Percentiles rank a stretch among this genome's conserved stretches.
phyloP scores from a whole-genome alignment of 2,797 vertebrate species.

The Rousettus madagascariensis region DNA sequence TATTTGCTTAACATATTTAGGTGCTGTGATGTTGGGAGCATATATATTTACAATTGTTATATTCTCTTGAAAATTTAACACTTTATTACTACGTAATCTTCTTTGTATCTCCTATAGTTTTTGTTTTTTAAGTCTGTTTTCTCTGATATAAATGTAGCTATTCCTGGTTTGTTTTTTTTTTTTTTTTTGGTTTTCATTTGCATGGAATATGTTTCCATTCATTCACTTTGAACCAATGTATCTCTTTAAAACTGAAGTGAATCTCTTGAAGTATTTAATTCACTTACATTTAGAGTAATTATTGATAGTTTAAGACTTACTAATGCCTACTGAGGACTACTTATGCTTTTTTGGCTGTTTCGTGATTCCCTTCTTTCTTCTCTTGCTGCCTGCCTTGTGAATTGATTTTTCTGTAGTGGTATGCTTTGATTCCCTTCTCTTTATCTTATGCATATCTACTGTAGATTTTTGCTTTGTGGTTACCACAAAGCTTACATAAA shows the following conservation, averaged over 20 bases:
- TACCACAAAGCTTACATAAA: not conserved
- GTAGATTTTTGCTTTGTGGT: not conserved
- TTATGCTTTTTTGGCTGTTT: not conserved
- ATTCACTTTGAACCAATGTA: not conserved
- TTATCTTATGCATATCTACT: not conserved
- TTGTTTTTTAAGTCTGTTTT: not conserved
- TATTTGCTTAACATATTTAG: not conserved
- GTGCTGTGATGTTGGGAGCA: not conserved
- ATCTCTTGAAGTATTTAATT: not conserved
- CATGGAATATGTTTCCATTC: not conserved
- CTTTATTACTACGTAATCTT: not conserved
- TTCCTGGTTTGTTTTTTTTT: not conserved
- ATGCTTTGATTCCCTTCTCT: not conserved
- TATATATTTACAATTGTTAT: not conserved
- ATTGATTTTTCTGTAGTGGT: not conserved
- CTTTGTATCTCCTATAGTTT: not conserved
- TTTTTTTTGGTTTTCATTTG: not conserved
- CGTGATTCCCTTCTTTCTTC: not conserved
- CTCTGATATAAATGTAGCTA: not conserved
- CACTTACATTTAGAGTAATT: not conserved
- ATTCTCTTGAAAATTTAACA: not conserved
- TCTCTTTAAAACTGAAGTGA: not conserved
- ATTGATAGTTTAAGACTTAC: not conserved
- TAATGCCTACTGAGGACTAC: not conserved
- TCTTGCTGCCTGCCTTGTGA: not conserved